Percentiles rank a stretch among this genome's conserved stretches.
Conservation (phyloP, 2,797 vertebrate species). For the Allenopithecus nigroviridis region DNA sequence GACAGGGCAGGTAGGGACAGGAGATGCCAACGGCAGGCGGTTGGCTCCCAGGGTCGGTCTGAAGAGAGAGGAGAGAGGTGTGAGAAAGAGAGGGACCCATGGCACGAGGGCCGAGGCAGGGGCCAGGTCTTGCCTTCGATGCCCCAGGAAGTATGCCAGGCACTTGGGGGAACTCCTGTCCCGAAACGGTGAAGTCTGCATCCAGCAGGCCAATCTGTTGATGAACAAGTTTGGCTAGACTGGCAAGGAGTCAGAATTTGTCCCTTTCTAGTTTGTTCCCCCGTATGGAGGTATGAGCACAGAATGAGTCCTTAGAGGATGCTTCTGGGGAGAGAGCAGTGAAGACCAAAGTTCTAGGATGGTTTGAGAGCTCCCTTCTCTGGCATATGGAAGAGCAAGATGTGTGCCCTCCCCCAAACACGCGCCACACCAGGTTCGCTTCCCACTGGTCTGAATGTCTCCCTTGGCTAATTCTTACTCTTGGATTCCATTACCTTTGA, state of each 20-base stretch:
- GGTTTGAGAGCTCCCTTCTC: neutral
- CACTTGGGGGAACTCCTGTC: neutral
- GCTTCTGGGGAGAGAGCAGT: neutral
- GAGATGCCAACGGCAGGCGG: neutral
- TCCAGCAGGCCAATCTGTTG: neutral
- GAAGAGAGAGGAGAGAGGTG: neutral
- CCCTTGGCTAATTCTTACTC: neutral
- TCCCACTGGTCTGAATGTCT: neutral
- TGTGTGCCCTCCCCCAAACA: accelerated
- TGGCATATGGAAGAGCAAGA: neutral
- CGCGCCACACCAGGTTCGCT: neutral
- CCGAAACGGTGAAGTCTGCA: neutral
- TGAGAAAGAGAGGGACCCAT: neutral
- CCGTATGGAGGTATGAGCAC: too few species aligned
- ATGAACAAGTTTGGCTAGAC: neutral
- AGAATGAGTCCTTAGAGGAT: neutral
- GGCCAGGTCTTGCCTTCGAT: neutral
- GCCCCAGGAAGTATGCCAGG: neutral
- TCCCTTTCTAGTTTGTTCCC: accelerated
- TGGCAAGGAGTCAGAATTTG: neutral
- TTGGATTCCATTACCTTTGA: neutral
- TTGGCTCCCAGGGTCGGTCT: neutral
- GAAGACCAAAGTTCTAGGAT: neutral
- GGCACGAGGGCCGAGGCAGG: neutral
- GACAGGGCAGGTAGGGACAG: neutral